Conservation (phyloP, 2,888 invertebrate species). For the Copidosoma aretas region DNA sequence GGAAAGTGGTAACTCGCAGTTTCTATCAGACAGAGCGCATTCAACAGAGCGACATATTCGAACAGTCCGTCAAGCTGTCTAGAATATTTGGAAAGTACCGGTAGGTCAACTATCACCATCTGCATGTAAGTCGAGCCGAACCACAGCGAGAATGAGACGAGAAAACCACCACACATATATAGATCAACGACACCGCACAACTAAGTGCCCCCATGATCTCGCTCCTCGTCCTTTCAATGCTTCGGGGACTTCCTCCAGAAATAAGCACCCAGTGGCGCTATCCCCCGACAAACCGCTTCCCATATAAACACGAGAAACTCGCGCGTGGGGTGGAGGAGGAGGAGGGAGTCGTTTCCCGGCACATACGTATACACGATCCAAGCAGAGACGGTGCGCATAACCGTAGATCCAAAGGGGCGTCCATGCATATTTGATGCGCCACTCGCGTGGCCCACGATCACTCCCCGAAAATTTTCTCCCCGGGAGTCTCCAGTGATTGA, state of each 20-base stretch:
- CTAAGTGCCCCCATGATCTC: background rate
- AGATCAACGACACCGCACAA: background rate
- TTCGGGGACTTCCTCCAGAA: conserved; percentile 27
- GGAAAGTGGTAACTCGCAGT: too few species aligned
- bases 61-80: too few species aligned
- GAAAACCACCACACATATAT: too few species aligned
- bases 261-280: conserved; percentile 41
- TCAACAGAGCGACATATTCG: too few species aligned
- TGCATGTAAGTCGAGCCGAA: too few species aligned
- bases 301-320: conserved; percentile 44
- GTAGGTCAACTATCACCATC: too few species aligned
- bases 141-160: too few species aligned
- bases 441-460: conserved; percentile 59
- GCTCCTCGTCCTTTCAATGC: background rate
- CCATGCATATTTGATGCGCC: conserved; percentile 61
- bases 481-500: conserved; percentile 62
- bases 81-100: too few species aligned
- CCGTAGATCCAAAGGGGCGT: conserved; percentile 59
- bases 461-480: conserved; percentile 57
- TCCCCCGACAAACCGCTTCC: conserved; percentile 57
- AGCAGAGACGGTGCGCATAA: conserved; percentile 54
- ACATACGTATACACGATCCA: background rate
- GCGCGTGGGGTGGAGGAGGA: background rate
- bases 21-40: too few species aligned
- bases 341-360: background rate